phyloP scores from a whole-genome alignment of 64 coral and sea anemone genomes.

The Montipora sp. region DNA sequence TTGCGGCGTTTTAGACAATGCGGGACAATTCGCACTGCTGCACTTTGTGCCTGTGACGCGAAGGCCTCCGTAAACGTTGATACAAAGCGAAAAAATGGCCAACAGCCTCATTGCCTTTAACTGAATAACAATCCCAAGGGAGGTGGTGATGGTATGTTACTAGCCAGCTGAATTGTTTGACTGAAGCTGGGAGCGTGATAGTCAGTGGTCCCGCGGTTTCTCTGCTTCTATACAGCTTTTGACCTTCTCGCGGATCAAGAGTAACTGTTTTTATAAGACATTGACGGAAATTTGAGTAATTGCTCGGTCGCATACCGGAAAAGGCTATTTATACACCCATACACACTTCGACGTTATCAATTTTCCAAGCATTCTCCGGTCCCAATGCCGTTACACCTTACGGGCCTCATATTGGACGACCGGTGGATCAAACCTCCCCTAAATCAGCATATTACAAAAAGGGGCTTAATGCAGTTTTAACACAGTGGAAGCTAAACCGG shows the following conservation, averaged over 20 bases:
- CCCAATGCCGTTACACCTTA: neutral
- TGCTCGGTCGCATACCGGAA: constrained; percentile 45
- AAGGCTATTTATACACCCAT: constrained; percentile 39
- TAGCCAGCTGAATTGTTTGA: neutral
- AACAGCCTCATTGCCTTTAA: constrained; percentile 5
- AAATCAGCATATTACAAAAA: neutral
- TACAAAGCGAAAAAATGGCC: constrained; percentile 18
- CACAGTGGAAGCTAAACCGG: constrained; percentile 17
- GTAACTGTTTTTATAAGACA: constrained; percentile 64
- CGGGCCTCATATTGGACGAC: constrained; percentile 30
- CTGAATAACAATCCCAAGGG: constrained; percentile 11
- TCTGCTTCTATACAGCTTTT: neutral
- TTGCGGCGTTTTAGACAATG: neutral
- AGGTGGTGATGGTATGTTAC: neutral
- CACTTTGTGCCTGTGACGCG: constrained; percentile 4
- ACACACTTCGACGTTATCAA: constrained; percentile 34
- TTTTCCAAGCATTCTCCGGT: constrained; percentile 11
- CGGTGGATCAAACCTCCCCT: constrained; percentile 31
- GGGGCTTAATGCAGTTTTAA: constrained; percentile 41
- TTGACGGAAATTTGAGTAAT: constrained; percentile 62
- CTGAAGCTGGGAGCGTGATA: neutral
- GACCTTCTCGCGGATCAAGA: constrained; percentile 14
- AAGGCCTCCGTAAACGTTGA: constrained; percentile 6
- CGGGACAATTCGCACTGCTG: neutral
- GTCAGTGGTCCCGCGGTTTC: neutral